A percentile compares a stretch with the other conserved stretches of the same genome.
These are phyloP conservation scores for Hypothenemus hampei DNA, from an alignment of 1,140 invertebrate species.

Conservation along the genomic window DNA sequence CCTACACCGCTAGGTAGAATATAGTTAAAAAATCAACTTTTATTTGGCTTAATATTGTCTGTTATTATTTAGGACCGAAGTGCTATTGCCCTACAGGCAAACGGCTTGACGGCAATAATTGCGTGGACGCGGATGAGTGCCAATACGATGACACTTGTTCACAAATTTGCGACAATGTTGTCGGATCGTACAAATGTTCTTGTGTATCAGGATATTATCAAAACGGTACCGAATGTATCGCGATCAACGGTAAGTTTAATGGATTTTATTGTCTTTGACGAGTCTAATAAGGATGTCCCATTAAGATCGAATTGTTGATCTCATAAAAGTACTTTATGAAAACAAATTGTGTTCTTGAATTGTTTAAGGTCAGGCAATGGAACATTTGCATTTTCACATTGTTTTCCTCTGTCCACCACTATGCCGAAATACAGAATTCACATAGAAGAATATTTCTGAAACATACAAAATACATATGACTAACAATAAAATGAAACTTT, in stretches of 20 bases:
- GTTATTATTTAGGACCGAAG: conserved; percentile 47
- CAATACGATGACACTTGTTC: conserved; percentile 67
- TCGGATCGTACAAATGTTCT: conserved; percentile 66
- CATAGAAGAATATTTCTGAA: too few species aligned
- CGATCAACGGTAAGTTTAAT: conserved; percentile 66
- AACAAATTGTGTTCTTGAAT: too few species aligned
- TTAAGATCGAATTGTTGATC: too few species aligned
- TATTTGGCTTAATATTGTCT: neutral
- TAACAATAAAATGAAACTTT: too few species aligned
- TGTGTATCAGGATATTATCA: conserved; percentile 70
- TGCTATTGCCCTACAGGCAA: conserved; percentile 74
- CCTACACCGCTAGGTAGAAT: conserved; percentile 47
- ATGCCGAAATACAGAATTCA: too few species aligned
- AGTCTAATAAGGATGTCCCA: too few species aligned
- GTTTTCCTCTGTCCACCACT: too few species aligned
- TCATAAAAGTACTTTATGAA: too few species aligned
- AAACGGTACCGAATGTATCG: conserved; percentile 53
- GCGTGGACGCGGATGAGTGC: conserved; percentile 73
- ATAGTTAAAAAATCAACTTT: neutral
- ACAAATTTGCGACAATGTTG: conserved; percentile 70
- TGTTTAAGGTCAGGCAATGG: neutral
- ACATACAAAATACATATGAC: too few species aligned
- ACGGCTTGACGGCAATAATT: conserved; percentile 58
- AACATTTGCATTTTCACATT: neutral
- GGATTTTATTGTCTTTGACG: too few species aligned